Evolutionary conservation across 2,113 vertebrate species (phyloP), one percentile per base, ranked within the genome.

Genomic region (Hemiscyllium ocellatum): DNA sequence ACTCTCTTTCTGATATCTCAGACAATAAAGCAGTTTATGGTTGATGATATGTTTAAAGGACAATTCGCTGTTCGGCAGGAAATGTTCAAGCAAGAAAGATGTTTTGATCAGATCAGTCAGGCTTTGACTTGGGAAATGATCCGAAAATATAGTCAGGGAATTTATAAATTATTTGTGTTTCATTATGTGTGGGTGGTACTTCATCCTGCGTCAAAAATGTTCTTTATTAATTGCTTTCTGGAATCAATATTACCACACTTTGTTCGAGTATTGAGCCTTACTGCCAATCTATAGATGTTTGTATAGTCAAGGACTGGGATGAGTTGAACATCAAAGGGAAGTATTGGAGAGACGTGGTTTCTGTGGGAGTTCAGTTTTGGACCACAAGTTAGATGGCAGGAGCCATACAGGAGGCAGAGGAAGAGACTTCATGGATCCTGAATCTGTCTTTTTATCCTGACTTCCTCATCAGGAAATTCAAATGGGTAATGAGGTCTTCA

Each of bases 101-200:
- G 89, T 66, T 90, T 91, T 91, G 89, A 91, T 91, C 89, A 91
- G 89, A 91, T 91, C 89, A 37, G 56, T 66, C 61, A 91, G n/a
- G 17, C n/a, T 83, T 42, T 91, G 89, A 66, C 29, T n/a, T 4
- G 33, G 56, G 66, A 66, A 37, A 17, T 5, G n/a, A 61, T 15
- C 29, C 8, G 29, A 5, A 91, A 91, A 37, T 66, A 91, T 4
- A 65, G 89, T n/a, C 89, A 91, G 61, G 42, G 65, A 56, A 66
- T 19, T 47, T n/a, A 66, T 91, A 15, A 65, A 91, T 91, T 91
- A 91, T 91, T 91, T 66, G 4, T 61, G 29, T 33, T 61, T n/a
- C 52, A 15, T 26, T 90, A 33, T 4, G 19, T 37, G 61, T 91
- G 29, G 89, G 33, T n/a, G 89, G 66, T 91, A 56, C 61, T 66